Evolutionary conservation across 1,140 invertebrate species (phyloP).

Genomic region (Cydia pomonella): DNA sequence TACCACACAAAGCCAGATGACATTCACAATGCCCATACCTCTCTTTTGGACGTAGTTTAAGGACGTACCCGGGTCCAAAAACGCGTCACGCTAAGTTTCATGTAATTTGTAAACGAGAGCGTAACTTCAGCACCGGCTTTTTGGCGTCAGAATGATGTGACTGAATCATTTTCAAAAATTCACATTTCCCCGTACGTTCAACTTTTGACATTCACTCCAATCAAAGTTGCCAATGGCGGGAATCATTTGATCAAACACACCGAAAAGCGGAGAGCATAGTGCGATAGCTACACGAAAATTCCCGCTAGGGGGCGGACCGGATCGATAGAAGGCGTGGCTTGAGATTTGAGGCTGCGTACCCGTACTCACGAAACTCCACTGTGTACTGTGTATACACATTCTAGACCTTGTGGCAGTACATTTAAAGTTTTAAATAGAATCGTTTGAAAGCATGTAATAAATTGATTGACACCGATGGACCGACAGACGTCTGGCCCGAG

Average conservation of each 20-base stretch:
- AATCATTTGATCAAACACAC: neutral
- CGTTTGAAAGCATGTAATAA: conserved; percentile 2
- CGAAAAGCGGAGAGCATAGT: neutral
- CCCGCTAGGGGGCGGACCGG: conserved; percentile 63
- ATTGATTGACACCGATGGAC: conserved; percentile 24
- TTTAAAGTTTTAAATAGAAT: neutral
- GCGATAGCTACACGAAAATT: neutral
- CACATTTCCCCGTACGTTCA: neutral
- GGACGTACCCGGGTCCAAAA: too few relatives aligned
- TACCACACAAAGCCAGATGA: too few relatives aligned
- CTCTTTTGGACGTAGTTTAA: too few relatives aligned
- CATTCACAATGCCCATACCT: too few relatives aligned
- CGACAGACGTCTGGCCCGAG: conserved; percentile 21
- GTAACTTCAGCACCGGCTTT: too few relatives aligned
- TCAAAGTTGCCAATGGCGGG: neutral
- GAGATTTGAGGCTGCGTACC: conserved; percentile 65
- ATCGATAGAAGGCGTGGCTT: conserved; percentile 70
- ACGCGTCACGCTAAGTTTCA: too few relatives aligned
- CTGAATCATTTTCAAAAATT: too few relatives aligned
- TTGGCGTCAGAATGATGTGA: too few relatives aligned
- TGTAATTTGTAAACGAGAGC: too few relatives aligned
- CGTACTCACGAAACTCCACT: conserved; percentile 52
- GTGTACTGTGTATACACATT: conserved; percentile 56
- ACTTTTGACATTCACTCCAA: neutral
- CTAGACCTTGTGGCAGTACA: neutral